A percentile compares a stretch with the other conserved stretches of the same genome.
Conservation (phyloP, 2,797 vertebrate genomes). For the Karalla daura region DNA sequence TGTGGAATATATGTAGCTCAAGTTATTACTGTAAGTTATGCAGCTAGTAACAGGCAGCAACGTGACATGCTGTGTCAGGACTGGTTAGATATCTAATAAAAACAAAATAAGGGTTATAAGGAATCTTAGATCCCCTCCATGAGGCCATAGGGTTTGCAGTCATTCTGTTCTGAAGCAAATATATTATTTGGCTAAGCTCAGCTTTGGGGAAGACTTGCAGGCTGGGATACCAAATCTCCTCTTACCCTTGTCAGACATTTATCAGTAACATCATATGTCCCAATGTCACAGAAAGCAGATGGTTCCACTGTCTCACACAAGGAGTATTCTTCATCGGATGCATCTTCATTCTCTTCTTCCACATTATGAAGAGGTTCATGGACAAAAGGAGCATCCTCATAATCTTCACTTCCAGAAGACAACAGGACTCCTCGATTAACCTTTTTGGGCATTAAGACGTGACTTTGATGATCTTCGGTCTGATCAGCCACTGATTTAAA, state of each 20-base stretch:
- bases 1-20: neutral
- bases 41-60: constrained; percentile 34
- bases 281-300: constrained; percentile 60
- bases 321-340: constrained; percentile 64
- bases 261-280: constrained; percentile 73
- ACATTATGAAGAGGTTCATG: constrained; percentile 70
- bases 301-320: constrained; percentile 81
- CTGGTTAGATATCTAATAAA: constrained; percentile 49
- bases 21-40: constrained; percentile 15
- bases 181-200: constrained; percentile 51
- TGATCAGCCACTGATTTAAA: constrained; percentile 4
- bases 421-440: constrained; percentile 29
- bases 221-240: constrained; percentile 52
- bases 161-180: constrained; percentile 64
- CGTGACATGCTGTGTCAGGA: constrained; percentile 68
- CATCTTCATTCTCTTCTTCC: constrained; percentile 45
- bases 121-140: constrained; percentile 49
- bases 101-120: constrained; percentile 39
- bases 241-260: constrained; percentile 89
- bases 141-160: constrained; percentile 62
- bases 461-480: neutral
- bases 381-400: constrained; percentile 79
- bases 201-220: constrained; percentile 57
- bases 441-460: constrained; percentile 21
- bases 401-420: constrained; percentile 80